Conservation (phyloP, 92 coral and sea anemone species). For the Diadumene lineata region DNA sequence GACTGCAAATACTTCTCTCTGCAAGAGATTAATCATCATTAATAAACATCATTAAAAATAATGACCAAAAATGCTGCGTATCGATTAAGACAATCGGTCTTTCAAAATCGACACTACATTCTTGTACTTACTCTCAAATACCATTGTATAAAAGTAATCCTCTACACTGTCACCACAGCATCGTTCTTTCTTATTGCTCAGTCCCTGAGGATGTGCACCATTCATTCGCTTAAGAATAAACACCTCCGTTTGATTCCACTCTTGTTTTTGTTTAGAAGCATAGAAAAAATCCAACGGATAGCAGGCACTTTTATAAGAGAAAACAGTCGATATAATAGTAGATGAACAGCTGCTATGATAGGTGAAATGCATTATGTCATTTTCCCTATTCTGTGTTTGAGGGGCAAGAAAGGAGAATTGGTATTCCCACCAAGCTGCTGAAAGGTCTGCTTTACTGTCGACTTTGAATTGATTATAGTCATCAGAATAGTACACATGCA, state of each 20-base stretch:
- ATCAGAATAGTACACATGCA: constrained; percentile 40
- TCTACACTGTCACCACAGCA: constrained; percentile 30
- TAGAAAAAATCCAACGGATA: constrained; percentile 56
- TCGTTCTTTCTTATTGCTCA: constrained; percentile 10
- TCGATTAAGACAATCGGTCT: not conserved
- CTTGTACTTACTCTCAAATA: not conserved
- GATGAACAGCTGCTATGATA: not conserved
- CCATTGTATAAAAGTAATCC: constrained; percentile 14
- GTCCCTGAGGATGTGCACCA: constrained; percentile 25
- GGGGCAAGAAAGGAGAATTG: constrained; percentile 51
- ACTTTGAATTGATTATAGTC: constrained; percentile 43
- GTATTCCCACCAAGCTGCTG: constrained; percentile 46
- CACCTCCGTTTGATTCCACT: constrained; percentile 23
- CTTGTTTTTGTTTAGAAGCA: constrained; percentile 10
- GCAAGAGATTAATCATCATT: not conserved
- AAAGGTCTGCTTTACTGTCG: constrained; percentile 36
- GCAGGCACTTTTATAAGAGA: constrained; percentile 24
- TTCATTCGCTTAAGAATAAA: constrained; percentile 37
- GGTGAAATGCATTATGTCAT: not conserved
- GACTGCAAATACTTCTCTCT: not conserved
- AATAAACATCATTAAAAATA: too few species aligned
- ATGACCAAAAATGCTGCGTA: not conserved
- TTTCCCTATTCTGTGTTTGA: constrained; percentile 38
- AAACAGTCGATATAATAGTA: constrained; percentile 25
- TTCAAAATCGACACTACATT: not conserved